Evolutionary conservation across 2,113 vertebrate species (phyloP), one percentile per base, ranked within the genome.

Genomic region (Trogon surrucura): DNA sequence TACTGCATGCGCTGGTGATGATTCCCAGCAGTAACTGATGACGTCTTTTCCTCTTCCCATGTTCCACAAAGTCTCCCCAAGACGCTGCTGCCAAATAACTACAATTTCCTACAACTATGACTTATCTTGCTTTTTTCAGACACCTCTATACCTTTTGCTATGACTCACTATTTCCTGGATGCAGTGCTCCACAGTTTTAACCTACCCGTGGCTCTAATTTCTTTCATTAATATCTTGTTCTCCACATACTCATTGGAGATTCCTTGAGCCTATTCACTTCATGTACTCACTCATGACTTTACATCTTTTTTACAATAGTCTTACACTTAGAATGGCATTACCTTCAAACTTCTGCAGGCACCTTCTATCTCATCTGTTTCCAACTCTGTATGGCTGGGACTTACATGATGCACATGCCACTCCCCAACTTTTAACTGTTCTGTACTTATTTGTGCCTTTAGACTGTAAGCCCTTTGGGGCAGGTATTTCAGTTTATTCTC

Each of bases 391-490:
- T 61, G 30, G 36, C 58, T 58, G 72, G 57, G 51, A 91, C 58
- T 25, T 45, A 47, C 20, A 84, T n/a, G n/a, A 45, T 62, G 38
- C 66, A 91, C 32, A 17, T 45, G n/a, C 41, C 80, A 50, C 67
- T 44, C 30, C 25, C 47, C 71, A 64, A 18, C 13, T 91, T 79
- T 91, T 38, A 75, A 60, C 41, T 44, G 32, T 69, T 89, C 81
- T 69, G 66, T 84, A 88, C 62, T 84, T 61, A 72, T 50, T 86
- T 89, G 66, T 88, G 61, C 89, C 93, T 94, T 93, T 96, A 96
- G 96, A 97, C 69, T 96, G 96, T 97, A 94, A 97, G 95, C 96
- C 96, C 97, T 95, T 88, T 5, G 85, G 96, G 94, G 97, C 97
- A 97, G 85, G 81, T 90, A 82, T 87, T 89, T 93, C 86, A 81